phyloP scores from a whole-genome alignment of 1,140 invertebrate genomes.

The Sitodiplosis mosellana region DNA sequence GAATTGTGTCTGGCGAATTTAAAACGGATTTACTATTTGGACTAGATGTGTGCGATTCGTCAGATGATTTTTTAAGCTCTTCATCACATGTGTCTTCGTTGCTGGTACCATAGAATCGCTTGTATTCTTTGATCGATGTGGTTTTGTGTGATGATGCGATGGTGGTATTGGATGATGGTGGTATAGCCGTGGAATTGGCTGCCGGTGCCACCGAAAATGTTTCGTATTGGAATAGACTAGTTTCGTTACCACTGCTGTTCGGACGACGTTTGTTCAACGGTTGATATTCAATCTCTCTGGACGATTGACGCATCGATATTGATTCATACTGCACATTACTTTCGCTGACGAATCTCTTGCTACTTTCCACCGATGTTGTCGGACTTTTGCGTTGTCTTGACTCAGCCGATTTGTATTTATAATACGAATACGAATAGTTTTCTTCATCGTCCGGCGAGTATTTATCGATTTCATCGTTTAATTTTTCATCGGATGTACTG shows the following conservation, averaged over 20 bases:
- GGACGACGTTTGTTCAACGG: no score
- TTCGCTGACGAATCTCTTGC: neutral
- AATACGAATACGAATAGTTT: slow-evolving; percentile 1
- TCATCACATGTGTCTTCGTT: neutral
- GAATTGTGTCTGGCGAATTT: slow-evolving; percentile 4
- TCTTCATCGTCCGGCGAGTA: neutral
- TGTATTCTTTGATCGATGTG: neutral
- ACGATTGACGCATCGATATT: neutral
- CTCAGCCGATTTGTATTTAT: neutral
- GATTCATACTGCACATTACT: slow-evolving; percentile 3
- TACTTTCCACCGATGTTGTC: neutral
- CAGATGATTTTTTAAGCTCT: slow-evolving; percentile 2
- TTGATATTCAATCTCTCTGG: no score
- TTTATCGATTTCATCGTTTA: neutral
- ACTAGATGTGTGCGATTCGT: slow-evolving; percentile 6
- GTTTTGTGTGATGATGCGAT: neutral
- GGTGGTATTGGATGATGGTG: neutral
- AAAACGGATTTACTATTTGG: slow-evolving; percentile 4
- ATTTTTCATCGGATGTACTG: neutral
- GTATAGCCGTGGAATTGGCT: neutral
- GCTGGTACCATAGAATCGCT: neutral
- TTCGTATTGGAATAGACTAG: neutral
- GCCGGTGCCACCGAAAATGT: neutral
- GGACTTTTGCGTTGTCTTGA: neutral
- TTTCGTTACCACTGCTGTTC: no score